phyloP scores from a whole-genome alignment of 2,888 invertebrate genomes.

The Frankliniella intonsa region DNA sequence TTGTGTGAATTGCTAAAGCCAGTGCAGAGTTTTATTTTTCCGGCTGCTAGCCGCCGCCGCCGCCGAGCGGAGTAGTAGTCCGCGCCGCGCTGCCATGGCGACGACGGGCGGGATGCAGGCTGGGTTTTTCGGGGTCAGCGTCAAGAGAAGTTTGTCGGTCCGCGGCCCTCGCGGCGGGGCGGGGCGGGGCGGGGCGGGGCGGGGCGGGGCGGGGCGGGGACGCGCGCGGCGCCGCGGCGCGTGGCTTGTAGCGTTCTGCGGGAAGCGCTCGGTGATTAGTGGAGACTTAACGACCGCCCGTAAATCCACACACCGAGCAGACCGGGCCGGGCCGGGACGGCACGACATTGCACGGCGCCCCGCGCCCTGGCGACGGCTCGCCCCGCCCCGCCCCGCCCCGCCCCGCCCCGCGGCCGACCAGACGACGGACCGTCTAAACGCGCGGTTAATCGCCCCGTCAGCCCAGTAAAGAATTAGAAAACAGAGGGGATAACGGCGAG shows the following conservation, averaged over 20 bases:
- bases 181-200: too few relatives aligned
- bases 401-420: too few relatives aligned
- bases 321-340: conserved; percentile 41
- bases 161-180: background rate
- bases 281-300: conserved; percentile 19
- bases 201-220: background rate
- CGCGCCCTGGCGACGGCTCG: too few relatives aligned
- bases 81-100: too few relatives aligned
- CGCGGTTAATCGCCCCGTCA: background rate
- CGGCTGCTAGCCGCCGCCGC: too few relatives aligned
- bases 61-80: too few relatives aligned
- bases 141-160: background rate
- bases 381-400: too few relatives aligned
- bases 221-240: background rate
- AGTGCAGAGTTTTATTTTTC: too few relatives aligned
- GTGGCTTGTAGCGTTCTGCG: conserved; percentile 25
- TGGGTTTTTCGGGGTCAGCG: background rate
- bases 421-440: too few relatives aligned
- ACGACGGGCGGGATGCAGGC: too few relatives aligned
- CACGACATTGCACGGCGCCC: too few relatives aligned
- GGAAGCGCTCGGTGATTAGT: conserved; percentile 21
- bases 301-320: conserved; percentile 48
- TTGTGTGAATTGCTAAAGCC: too few relatives aligned
- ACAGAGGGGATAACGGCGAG: background rate
- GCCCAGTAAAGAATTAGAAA: background rate